Evolutionary conservation across 2,113 vertebrate genomes (phyloP).

Genomic region (Scalopus aquaticus): DNA sequence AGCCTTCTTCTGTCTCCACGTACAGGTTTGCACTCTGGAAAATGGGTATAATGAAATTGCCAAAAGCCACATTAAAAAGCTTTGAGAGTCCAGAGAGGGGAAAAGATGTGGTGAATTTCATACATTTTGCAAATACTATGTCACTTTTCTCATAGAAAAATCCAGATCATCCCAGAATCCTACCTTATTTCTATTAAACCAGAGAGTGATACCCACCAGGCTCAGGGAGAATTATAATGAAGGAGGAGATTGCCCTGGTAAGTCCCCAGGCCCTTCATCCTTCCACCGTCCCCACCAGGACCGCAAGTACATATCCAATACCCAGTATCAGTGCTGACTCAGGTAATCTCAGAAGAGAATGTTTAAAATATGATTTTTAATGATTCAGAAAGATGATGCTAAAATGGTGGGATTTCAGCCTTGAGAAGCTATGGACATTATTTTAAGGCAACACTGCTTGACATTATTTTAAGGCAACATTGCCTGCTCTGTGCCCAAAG

Average conservation of each 20-base stretch:
- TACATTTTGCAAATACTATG: neutral
- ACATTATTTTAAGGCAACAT: neutral
- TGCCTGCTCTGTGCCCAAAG: neutral
- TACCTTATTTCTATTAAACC: neutral
- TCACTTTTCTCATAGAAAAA: slow-evolving; percentile 11
- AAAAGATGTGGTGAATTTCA: neutral
- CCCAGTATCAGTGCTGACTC: neutral
- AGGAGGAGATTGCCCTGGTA: neutral
- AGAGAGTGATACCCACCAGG: neutral
- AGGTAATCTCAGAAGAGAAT: neutral
- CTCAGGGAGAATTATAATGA: neutral
- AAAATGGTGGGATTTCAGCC: neutral
- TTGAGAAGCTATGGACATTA: neutral
- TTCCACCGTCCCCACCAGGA: neutral
- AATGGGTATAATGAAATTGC: neutral
- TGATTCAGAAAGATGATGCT: neutral
- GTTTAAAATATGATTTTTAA: neutral
- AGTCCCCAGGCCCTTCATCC: neutral
- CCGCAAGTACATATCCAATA: neutral
- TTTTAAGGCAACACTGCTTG: neutral
- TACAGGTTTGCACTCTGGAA: neutral
- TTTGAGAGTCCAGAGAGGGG: neutral
- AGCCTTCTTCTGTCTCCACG: neutral
- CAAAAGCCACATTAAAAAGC: neutral
- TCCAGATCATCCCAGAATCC: neutral